A percentile compares a stretch with the other conserved stretches of the same genome.
Evolutionary conservation across 2,888 invertebrate species (phyloP).

Genomic region (Pheosia tremula): DNA sequence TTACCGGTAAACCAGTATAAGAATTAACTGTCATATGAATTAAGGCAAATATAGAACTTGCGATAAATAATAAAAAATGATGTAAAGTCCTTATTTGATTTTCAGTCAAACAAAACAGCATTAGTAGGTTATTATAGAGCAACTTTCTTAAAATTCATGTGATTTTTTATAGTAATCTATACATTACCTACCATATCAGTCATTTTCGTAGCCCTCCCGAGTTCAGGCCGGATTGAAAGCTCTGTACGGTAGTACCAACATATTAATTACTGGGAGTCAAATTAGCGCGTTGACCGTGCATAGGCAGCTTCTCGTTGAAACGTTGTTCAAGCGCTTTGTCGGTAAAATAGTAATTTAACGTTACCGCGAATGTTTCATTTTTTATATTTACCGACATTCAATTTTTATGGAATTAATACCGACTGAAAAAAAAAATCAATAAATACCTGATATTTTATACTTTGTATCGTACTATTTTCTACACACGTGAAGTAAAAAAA

Average conservation of each 20-base stretch:
- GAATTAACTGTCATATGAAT: too few species aligned
- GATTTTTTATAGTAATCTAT: neutral
- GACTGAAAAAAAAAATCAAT: neutral
- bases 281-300: constrained; percentile 70
- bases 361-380: constrained; percentile 24
- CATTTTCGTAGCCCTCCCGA: constrained; percentile 24
- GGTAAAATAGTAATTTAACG: constrained; percentile 46
- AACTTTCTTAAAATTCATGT: neutral
- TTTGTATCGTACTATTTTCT: too few species aligned
- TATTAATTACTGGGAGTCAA: constrained; percentile 76
- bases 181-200: constrained; percentile 27
- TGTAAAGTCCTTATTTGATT: too few species aligned
- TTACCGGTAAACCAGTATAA: too few species aligned
- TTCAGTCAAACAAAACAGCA: too few species aligned
- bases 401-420: constrained; percentile 8
- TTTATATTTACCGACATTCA: constrained; percentile 27
- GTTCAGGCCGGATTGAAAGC: constrained; percentile 26
- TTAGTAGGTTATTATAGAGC: too few species aligned
- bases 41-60: too few species aligned
- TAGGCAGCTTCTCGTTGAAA: constrained; percentile 57
- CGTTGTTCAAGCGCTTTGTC: constrained; percentile 59
- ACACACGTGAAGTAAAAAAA: too few species aligned
- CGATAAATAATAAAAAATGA: too few species aligned
- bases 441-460: too few species aligned
- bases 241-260: constrained; percentile 43